phyloP scores from a whole-genome alignment of 2,888 invertebrate species.

The Pristionchus fissidentatus region DNA sequence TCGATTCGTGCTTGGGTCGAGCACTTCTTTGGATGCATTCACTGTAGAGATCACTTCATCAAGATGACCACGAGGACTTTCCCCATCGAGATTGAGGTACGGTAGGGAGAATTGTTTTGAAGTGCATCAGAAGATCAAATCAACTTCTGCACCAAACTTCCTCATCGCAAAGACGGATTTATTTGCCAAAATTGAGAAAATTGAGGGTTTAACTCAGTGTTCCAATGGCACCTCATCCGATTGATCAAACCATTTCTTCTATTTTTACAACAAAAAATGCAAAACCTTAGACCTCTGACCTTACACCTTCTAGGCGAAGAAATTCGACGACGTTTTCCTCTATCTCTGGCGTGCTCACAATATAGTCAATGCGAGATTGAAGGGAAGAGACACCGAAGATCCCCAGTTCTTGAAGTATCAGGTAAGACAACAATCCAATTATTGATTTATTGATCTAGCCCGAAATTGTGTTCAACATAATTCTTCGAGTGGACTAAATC shows the following conservation, averaged over 20 bases:
- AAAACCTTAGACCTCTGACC: background rate
- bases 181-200: background rate
- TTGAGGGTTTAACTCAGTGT: background rate
- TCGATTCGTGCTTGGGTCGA: constrained; percentile 92
- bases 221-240: background rate
- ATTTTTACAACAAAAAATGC: background rate
- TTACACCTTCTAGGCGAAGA: constrained; percentile 61
- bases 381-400: constrained; percentile 84
- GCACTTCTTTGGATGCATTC: constrained; percentile 92
- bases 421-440: constrained; percentile 78
- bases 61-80: constrained; percentile 83
- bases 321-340: constrained; percentile 70
- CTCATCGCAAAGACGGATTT: background rate
- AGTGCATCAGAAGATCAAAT: background rate
- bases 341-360: constrained; percentile 89
- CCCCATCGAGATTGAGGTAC: constrained; percentile 69
- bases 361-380: constrained; percentile 88
- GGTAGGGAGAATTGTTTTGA: constrained; percentile 51
- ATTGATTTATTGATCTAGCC: background rate
- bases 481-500: background rate
- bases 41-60: constrained; percentile 91
- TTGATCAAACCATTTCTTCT: background rate
- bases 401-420: constrained; percentile 89
- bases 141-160: background rate
- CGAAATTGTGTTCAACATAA: background rate